Evolutionary conservation across 2,797 vertebrate species (phyloP), one percentile per base, ranked within the genome.

Genomic region (Silurus aristotelis): DNA sequence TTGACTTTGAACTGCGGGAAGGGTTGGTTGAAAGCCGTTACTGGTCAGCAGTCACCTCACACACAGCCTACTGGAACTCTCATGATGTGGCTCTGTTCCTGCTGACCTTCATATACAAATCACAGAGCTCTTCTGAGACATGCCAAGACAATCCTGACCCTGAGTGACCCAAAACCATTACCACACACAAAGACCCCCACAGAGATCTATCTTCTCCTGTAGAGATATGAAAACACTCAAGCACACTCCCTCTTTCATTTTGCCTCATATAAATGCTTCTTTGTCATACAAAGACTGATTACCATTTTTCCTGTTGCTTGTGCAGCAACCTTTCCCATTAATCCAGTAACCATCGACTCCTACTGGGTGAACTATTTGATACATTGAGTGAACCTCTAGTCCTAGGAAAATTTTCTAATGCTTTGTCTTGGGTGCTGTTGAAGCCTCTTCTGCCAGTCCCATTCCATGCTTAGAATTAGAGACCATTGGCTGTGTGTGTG

Each of bases 61-160:
- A 99, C 93, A 99, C 98, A 19, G 96, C 97, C 85, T 99, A 99
- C 83, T 99, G 98, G 98, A 97, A 96, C 61, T 99, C 98, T 6
- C 96, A 97, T 90, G 98, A 99, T 85, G 96, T 99, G 19, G 98
- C 98, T 0, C 96, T 99, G 48, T 99, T 99, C 91, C 95, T 99
- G 25, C 93, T 99, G 86, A 98, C 97, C 82, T 99, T 99, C 93
- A 97, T 98, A 93, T 98, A 96, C 90, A 97, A 96, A 90, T 95
- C 96, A 15, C 95, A 94, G 77, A 93, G 94, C 10, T 64, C 86
- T 2, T 66, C 89, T 3, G 90, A 93, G 55, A 86, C 87, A n/a
- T 81, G 82, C 64, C 92, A 92, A 77, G 90, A 93, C 14, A 83
- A 84, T 67, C 86, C 89, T 0, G 93, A 94, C 48, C 91, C 92